A percentile compares a stretch with the other conserved stretches of the same genome.
phyloP scores from a whole-genome alignment of 2,797 vertebrate species.

The Hybognathus amarus region DNA sequence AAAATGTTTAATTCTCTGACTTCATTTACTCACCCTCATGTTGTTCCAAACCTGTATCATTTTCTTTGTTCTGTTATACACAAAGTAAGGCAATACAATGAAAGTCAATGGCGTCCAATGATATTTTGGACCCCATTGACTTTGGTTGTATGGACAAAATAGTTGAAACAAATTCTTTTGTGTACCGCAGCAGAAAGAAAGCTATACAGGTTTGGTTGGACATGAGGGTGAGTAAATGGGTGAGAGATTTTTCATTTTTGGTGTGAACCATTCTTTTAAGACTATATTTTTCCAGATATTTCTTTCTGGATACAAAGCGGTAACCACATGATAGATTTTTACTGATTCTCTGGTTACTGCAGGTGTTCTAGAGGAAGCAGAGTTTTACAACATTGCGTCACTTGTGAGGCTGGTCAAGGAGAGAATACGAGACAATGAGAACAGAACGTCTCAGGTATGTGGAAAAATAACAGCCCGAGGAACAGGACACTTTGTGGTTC shows the following conservation, averaged over 20 bases:
- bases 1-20: neutral
- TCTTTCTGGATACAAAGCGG: conserved; percentile 4
- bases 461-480: neutral
- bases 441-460: conserved; percentile 93
- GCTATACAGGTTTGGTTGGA: neutral
- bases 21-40: neutral
- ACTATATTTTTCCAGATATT: neutral
- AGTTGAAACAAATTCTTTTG: neutral
- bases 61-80: neutral
- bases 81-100: neutral
- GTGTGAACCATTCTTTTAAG: neutral
- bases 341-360: conserved; percentile 18
- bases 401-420: conserved; percentile 96
- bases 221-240: conserved; percentile 1
- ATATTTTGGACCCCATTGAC: neutral
- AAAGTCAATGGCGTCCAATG: neutral
- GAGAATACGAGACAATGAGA: conserved; percentile 97
- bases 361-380: conserved; percentile 98
- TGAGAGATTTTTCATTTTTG: neutral
- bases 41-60: neutral
- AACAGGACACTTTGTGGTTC: neutral
- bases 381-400: conserved; percentile 97
- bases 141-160: neutral
- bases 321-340: neutral
- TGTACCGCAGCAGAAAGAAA: neutral